phyloP scores from a whole-genome alignment of 2,113 vertebrate species.

The Sturnus vulgaris region DNA sequence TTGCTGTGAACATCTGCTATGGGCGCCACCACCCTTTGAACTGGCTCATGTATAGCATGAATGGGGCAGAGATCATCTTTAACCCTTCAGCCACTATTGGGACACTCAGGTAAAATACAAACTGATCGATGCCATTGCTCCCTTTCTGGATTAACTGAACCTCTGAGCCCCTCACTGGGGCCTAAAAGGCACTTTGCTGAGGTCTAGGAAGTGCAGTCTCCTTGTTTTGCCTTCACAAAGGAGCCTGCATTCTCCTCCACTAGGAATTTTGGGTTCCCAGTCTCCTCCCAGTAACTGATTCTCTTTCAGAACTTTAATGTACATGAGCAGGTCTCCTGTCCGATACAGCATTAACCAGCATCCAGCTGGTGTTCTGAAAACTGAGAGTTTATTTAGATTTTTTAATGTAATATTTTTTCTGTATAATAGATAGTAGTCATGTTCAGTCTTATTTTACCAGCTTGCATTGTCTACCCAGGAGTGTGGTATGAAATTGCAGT shows the following conservation, averaged over 20 bases:
- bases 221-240: not conserved
- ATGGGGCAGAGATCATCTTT: constrained; percentile 96
- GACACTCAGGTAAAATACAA: constrained; percentile 80
- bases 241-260: not conserved
- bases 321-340: not conserved
- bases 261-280: not conserved
- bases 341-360: not conserved
- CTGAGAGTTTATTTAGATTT: not conserved
- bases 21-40: constrained; percentile 96
- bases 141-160: not conserved
- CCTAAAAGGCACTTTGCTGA: not conserved
- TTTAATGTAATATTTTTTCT: not conserved
- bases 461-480: not conserved
- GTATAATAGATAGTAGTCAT: not conserved
- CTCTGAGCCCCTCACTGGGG: not conserved
- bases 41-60: constrained; percentile 93
- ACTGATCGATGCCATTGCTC: not conserved
- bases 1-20: constrained; percentile 95
- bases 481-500: not conserved
- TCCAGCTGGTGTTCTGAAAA: not conserved
- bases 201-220: not conserved
- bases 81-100: constrained; percentile 95
- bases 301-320: not conserved
- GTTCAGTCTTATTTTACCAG: not conserved
- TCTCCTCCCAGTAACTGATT: not conserved